A percentile compares a stretch with the other conserved stretches of the same genome.
These are phyloP conservation scores for Thaumatotibia leucotreta DNA, from an alignment of 1,140 invertebrate genomes.

Conservation along the genomic window DNA sequence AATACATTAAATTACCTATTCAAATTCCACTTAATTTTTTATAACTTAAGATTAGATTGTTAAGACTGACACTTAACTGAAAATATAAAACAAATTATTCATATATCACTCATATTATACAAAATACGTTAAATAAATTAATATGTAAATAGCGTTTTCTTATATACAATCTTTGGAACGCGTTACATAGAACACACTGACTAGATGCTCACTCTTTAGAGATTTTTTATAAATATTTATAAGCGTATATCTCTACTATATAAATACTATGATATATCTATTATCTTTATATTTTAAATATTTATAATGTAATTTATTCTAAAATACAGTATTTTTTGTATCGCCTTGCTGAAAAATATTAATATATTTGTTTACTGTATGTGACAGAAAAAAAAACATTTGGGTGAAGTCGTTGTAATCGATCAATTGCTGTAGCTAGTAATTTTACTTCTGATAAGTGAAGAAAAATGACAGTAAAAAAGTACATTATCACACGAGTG, in stretches of 20 bases:
- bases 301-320: constrained; percentile 11
- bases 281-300: constrained; percentile 12
- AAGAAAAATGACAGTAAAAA: too few relatives aligned
- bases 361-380: too few relatives aligned
- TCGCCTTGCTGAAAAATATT: too few relatives aligned
- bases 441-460: too few relatives aligned
- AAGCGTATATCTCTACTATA: constrained; percentile 16
- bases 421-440: too few relatives aligned
- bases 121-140: constrained; percentile 15
- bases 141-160: constrained; percentile 37
- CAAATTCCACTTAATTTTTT: too few relatives aligned
- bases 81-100: constrained; percentile 12
- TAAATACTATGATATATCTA: constrained; percentile 11
- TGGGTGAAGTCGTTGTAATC: too few relatives aligned
- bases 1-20: too few relatives aligned
- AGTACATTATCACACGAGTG: too few relatives aligned
- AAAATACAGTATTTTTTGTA: background rate
- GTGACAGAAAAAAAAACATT: too few relatives aligned
- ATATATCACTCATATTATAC: constrained; percentile 17
- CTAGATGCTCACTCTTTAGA: constrained; percentile 66
- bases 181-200: constrained; percentile 68
- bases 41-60: background rate
- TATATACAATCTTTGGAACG: constrained; percentile 73
- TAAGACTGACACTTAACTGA: background rate
- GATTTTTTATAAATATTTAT: constrained; percentile 28